phyloP scores from a whole-genome alignment of 2,797 vertebrate species.

The Coreius guichenoti region DNA sequence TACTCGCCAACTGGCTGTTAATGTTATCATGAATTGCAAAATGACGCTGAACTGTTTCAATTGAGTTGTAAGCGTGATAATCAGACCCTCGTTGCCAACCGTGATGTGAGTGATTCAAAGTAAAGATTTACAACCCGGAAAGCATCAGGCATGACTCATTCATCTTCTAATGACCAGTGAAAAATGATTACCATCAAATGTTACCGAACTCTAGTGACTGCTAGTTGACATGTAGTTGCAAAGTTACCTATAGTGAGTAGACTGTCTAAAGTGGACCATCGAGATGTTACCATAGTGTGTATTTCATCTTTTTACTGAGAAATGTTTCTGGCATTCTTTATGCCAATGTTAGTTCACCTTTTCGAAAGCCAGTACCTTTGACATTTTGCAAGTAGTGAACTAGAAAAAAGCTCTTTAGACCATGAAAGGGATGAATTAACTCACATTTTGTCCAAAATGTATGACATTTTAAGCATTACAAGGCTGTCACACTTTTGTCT shows the following conservation, averaged over 20 bases:
- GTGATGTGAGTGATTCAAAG: neutral
- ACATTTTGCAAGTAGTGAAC: constrained; percentile 40
- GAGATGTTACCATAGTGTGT: neutral
- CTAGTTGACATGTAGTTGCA: neutral
- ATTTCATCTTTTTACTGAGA: neutral
- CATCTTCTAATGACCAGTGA: neutral
- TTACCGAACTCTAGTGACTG: neutral
- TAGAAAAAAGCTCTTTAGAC: constrained; percentile 38
- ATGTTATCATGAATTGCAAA: neutral
- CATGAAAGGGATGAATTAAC: constrained; percentile 28
- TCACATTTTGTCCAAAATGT: neutral
- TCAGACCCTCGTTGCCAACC: neutral
- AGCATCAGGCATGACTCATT: neutral
- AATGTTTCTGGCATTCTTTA: neutral
- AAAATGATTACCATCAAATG: neutral
- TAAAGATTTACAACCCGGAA: neutral
- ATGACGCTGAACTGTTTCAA: neutral
- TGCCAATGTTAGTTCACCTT: constrained; percentile 15
- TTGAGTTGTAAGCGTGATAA: neutral
- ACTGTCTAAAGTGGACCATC: neutral
- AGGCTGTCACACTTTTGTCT: neutral
- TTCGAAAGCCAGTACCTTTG: constrained; percentile 19
- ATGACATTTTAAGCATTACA: constrained; percentile 24
- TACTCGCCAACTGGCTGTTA: neutral
- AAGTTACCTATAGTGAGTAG: neutral